phyloP scores from a whole-genome alignment of 1,140 invertebrate genomes.

The Kradibia gibbosae region DNA sequence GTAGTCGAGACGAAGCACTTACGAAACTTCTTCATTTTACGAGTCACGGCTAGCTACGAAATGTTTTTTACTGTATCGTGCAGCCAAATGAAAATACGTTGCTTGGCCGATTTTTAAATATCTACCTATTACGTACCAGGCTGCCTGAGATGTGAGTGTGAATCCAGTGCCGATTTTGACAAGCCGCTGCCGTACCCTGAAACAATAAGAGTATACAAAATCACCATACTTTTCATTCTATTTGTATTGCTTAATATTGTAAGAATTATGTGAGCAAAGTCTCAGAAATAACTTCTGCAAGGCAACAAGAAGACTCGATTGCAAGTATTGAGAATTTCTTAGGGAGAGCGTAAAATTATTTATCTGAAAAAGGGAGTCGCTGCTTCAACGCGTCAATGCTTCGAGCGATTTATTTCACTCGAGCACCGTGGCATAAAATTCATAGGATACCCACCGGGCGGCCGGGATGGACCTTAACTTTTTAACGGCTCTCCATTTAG shows the following conservation, averaged over 20 bases:
- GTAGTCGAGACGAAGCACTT: no score
- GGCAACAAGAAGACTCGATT: no score
- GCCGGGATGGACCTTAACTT: neutral
- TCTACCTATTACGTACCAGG: constrained; percentile 80
- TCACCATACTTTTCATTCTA: neutral
- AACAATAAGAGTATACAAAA: constrained; percentile 59
- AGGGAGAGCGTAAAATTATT: neutral
- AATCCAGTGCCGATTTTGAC: constrained; percentile 84
- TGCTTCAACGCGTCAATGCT: neutral
- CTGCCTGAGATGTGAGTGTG: constrained; percentile 88
- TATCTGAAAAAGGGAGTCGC: neutral
- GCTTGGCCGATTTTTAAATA: no score
- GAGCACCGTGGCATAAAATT: no score
- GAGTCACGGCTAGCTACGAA: no score
- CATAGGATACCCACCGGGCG: neutral
- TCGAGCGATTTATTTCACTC: neutral
- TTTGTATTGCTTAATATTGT: neutral
- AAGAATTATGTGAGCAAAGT: no score
- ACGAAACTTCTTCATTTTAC: no score
- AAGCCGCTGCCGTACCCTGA: constrained; percentile 85
- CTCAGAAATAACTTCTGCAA: no score
- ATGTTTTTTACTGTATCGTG: no score
- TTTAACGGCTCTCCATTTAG: neutral
- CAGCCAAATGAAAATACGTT: no score
- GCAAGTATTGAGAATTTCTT: neutral